Conservation (phyloP, 2,888 invertebrate genomes). For the Criorhina ranunculi region DNA sequence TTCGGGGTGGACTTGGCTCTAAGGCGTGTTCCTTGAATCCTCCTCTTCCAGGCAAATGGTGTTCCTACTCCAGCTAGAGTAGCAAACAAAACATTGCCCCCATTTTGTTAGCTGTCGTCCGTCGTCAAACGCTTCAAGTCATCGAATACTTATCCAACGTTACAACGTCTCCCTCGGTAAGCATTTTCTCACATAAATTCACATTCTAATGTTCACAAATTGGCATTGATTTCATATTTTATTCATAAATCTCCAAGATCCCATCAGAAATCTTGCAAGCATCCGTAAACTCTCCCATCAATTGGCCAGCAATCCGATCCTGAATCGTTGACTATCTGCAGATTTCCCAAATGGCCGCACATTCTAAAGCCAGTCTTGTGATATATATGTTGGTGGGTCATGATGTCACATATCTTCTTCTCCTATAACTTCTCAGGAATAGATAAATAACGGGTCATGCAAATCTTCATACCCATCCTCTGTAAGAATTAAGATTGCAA, state of each 20-base stretch:
- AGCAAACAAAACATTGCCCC: no score
- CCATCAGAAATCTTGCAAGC: slow-evolving; percentile 14
- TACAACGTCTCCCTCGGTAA: background rate
- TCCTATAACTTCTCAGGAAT: slow-evolving; percentile 42
- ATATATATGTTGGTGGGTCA: slow-evolving; percentile 72
- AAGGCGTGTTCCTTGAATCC: no score
- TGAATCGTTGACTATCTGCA: background rate
- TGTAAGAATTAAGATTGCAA: slow-evolving; percentile 54
- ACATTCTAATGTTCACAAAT: slow-evolving; percentile 38
- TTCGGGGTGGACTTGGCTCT: no score
- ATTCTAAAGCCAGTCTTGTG: slow-evolving; percentile 29
- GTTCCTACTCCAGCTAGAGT: no score
- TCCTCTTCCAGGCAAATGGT: no score
- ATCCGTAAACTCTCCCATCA: slow-evolving; percentile 46
- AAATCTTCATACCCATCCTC: slow-evolving; percentile 54
- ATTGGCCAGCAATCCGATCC: slow-evolving; percentile 24
- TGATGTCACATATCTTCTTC: slow-evolving; percentile 66
- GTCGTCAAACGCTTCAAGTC: background rate
- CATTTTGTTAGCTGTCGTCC: no score
- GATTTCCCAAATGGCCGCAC: slow-evolving; percentile 28
- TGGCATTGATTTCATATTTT: slow-evolving; percentile 64
- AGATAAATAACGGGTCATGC: slow-evolving; percentile 71
- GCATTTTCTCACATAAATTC: slow-evolving; percentile 15
- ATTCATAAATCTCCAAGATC: slow-evolving; percentile 63
- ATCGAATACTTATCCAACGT: background rate